Percentiles rank a stretch among this genome's conserved stretches.
phyloP scores from a whole-genome alignment of 53 echinoderm and acorn worm genomes.

The Paracentrotus lividus region DNA sequence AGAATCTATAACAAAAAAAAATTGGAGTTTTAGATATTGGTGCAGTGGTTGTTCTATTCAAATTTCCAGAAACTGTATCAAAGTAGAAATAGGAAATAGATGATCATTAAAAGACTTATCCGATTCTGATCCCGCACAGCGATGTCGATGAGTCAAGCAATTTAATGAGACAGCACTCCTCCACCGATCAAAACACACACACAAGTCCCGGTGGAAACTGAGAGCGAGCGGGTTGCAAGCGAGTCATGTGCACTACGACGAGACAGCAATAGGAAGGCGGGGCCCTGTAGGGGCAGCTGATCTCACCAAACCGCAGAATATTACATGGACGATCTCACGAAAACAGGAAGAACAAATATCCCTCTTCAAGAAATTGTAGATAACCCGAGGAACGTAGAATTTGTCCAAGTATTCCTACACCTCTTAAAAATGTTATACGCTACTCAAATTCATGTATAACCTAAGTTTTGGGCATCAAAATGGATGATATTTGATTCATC shows the following conservation, averaged over 20 bases:
- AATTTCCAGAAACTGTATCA: too few species aligned
- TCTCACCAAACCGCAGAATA: slow-evolving; percentile 46
- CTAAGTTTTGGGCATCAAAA: background rate
- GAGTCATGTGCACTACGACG: slow-evolving; percentile 15
- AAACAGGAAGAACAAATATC: slow-evolving; percentile 20
- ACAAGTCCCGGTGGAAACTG: background rate
- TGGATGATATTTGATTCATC: background rate
- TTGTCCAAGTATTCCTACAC: background rate
- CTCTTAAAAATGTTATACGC: background rate
- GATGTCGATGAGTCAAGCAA: background rate
- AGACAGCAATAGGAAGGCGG: slow-evolving; percentile 42
- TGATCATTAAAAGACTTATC: too few species aligned
- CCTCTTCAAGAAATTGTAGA: background rate
- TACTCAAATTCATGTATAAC: background rate
- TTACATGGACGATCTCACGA: background rate
- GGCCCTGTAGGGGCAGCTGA: slow-evolving; percentile 50
- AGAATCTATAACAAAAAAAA: too few species aligned
- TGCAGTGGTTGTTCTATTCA: background rate
- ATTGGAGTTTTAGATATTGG: too few species aligned
- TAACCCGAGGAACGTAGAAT: background rate
- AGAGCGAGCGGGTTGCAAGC: background rate
- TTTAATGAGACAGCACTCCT: background rate
- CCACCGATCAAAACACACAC: background rate
- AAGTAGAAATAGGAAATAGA: too few species aligned
- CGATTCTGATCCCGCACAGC: background rate